Conservation (phyloP, 2,888 invertebrate species). For the Trisateles emortualis region DNA sequence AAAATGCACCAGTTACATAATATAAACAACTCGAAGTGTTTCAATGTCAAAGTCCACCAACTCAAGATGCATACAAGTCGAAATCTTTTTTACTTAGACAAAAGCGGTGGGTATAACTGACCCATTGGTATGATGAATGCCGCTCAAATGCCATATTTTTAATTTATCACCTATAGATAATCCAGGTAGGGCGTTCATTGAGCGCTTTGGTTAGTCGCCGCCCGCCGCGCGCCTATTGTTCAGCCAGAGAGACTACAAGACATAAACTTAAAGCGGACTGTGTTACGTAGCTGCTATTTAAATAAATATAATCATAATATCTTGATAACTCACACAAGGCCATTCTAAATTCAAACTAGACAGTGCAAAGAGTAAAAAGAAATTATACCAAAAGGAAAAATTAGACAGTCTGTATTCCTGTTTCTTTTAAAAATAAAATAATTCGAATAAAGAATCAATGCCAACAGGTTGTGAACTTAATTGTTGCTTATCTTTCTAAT, state of each 20-base stretch:
- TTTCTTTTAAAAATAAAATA: too few species aligned
- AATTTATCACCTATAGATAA: conserved; percentile 84
- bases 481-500: too few species aligned
- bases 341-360: too few species aligned
- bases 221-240: conserved; percentile 70
- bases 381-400: too few species aligned
- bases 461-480: too few species aligned
- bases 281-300: conserved; percentile 10
- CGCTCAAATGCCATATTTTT: conserved; percentile 81
- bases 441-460: too few species aligned
- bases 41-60: conserved; percentile 39
- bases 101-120: conserved; percentile 58
- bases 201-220: conserved; percentile 60
- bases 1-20: too few species aligned
- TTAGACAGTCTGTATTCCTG: too few species aligned
- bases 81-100: conserved; percentile 59
- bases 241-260: not conserved
- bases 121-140: conserved; percentile 82
- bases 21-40: conserved; percentile 7
- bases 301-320: not conserved
- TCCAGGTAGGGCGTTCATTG: conserved; percentile 83
- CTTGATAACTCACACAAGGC: too few species aligned
- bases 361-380: too few species aligned
- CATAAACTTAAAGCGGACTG: conserved; percentile 35
- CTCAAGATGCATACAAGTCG: conserved; percentile 35